Percentiles rank a stretch among this genome's conserved stretches.
Conservation (phyloP, 30 jellyfish, hydroid and myxozoan genomes). For the Aurelia sp. region DNA sequence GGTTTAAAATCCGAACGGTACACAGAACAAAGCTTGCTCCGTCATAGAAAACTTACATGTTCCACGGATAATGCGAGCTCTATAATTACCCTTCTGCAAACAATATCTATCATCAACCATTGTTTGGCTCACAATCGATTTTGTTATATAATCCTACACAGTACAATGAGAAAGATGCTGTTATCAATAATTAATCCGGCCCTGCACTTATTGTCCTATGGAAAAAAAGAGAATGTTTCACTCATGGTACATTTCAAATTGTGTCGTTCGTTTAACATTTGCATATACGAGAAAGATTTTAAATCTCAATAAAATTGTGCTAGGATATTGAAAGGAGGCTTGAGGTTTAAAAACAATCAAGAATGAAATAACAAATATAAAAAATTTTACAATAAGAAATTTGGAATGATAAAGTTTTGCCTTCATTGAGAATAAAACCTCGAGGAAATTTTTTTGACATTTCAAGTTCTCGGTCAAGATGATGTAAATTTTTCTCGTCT, state of each 20-base stretch:
- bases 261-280: no score
- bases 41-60: constrained; percentile 72
- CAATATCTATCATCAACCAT: constrained; percentile 70
- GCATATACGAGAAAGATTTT: no score
- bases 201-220: constrained; percentile 56
- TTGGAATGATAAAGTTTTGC: no score
- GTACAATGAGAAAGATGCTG: constrained; percentile 72
- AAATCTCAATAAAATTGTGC: no score
- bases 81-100: constrained; percentile 74
- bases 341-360: no score
- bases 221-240: constrained; percentile 43
- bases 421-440: no score
- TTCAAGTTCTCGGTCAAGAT: no score
- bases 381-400: no score
- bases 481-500: no score
- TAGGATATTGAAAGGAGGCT: no score
- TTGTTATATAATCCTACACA: constrained; percentile 66
- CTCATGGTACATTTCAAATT: not conserved
- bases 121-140: constrained; percentile 72
- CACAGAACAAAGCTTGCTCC: constrained; percentile 48
- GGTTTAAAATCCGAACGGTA: constrained; percentile 29
- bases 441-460: no score
- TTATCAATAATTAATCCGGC: constrained; percentile 46
- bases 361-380: no score
- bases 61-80: constrained; percentile 57